Conservation (phyloP, 2,113 vertebrate genomes). For the Cinclus mexicanus region DNA sequence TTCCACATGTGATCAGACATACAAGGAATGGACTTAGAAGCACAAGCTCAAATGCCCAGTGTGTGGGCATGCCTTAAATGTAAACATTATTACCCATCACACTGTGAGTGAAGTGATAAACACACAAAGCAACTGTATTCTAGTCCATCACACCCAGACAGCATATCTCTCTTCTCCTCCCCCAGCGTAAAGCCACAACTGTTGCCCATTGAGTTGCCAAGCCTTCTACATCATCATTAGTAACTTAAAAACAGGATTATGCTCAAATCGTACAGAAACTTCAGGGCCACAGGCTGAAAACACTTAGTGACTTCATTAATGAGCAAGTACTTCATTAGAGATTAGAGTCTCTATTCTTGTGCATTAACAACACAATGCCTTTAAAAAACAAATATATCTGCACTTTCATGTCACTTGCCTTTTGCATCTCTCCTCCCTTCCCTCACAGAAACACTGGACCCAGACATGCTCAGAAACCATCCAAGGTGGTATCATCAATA, state of each 20-base stretch:
- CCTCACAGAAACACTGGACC: background rate
- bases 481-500: background rate
- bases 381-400: background rate
- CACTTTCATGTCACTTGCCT: background rate
- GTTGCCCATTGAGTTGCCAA: slow-evolving; percentile 1
- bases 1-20: background rate
- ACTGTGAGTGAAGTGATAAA: background rate
- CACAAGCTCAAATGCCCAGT: background rate
- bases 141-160: background rate
- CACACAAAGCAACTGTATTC: background rate
- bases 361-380: background rate
- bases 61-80: background rate
- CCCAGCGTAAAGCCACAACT: slow-evolving; percentile 3
- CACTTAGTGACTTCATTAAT: background rate
- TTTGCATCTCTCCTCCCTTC: background rate
- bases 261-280: background rate
- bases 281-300: background rate
- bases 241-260: background rate
- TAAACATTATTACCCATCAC: slow-evolving; percentile 4
- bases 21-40: background rate
- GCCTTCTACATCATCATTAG: background rate
- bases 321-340: background rate
- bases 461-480: background rate
- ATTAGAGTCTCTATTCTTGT: background rate
- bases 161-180: background rate